A percentile compares a stretch with the other conserved stretches of the same genome.
Conservation (phyloP, 1,140 invertebrate genomes). For the Chelonus insularis region DNA sequence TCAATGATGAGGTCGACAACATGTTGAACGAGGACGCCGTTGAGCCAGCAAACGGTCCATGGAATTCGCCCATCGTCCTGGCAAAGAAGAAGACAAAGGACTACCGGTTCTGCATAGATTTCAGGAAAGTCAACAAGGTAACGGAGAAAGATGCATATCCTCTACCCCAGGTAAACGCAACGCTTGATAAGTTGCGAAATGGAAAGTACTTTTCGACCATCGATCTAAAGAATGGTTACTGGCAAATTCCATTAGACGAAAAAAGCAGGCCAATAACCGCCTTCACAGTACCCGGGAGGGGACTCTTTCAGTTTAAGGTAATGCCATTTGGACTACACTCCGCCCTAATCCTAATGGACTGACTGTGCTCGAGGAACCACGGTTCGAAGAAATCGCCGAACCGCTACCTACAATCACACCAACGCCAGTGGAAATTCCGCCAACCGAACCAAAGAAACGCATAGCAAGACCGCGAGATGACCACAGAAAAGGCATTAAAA, state of each 20-base stretch:
- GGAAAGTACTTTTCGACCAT: conserved; percentile 44
- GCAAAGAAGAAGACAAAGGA: conserved; percentile 56
- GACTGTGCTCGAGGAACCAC: too few species aligned
- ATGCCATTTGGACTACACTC: conserved; percentile 47
- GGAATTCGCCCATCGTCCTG: conserved; percentile 49
- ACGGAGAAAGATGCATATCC: conserved; percentile 55
- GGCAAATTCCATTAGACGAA: conserved; percentile 31
- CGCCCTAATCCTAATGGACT: too few species aligned
- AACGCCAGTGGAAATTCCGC: too few species aligned
- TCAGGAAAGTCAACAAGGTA: conserved; percentile 47
- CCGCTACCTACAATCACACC: too few species aligned
- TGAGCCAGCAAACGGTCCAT: conserved; percentile 39
- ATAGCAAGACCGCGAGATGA: too few species aligned
- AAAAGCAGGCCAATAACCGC: conserved; percentile 26
- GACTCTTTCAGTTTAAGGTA: conserved; percentile 40
- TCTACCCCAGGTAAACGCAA: conserved; percentile 57
- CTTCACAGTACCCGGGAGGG: conserved; percentile 32
- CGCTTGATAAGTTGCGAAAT: conserved; percentile 49
- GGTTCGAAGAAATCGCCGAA: too few species aligned
- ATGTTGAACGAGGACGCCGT: conserved; percentile 39
- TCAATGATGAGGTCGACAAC: conserved; percentile 21
- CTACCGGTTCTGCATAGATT: conserved; percentile 57
- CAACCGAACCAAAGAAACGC: too few species aligned
- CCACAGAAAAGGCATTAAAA: too few species aligned
- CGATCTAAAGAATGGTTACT: conserved; percentile 34